Conservation (phyloP, 2,797 vertebrate species). For the Enteromius radiatus region DNA sequence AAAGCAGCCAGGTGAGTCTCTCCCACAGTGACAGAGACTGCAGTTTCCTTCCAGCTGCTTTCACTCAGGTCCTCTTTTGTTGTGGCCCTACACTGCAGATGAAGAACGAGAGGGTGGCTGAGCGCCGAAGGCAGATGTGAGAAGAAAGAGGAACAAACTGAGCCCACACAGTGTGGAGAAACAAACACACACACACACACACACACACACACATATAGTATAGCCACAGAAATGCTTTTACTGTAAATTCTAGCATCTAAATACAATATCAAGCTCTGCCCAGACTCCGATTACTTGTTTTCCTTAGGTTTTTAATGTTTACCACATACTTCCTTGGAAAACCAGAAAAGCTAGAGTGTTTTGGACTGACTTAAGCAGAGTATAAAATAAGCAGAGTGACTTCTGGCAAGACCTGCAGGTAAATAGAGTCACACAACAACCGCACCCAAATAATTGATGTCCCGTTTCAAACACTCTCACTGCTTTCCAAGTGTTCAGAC, state of each 20-base stretch:
- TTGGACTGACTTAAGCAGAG: neutral
- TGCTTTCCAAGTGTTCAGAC: slow-evolving; percentile 13
- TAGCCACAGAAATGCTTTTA: neutral
- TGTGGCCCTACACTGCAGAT: slow-evolving; percentile 20
- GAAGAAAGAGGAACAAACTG: slow-evolving; percentile 17
- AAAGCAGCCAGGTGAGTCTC: slow-evolving; percentile 24
- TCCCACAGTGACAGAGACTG: slow-evolving; percentile 11
- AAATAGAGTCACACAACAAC: neutral
- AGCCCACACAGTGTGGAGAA: slow-evolving; percentile 26
- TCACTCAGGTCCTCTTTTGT: slow-evolving; percentile 42
- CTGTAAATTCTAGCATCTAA: neutral
- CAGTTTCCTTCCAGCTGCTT: slow-evolving; percentile 40
- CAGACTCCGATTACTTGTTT: neutral
- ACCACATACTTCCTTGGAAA: neutral
- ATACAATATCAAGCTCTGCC: neutral
- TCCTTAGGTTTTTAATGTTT: neutral
- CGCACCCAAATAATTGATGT: neutral
- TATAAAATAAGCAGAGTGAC: neutral
- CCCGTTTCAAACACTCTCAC: neutral
- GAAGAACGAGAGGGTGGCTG: slow-evolving; percentile 26
- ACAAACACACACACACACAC: neutral
- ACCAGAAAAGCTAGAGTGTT: neutral
- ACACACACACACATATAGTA: neutral
- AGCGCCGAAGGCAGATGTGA: slow-evolving; percentile 15
- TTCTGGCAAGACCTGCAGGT: neutral